Conservation (phyloP, 92 coral and sea anemone genomes). For the Nematostella vectensis region DNA sequence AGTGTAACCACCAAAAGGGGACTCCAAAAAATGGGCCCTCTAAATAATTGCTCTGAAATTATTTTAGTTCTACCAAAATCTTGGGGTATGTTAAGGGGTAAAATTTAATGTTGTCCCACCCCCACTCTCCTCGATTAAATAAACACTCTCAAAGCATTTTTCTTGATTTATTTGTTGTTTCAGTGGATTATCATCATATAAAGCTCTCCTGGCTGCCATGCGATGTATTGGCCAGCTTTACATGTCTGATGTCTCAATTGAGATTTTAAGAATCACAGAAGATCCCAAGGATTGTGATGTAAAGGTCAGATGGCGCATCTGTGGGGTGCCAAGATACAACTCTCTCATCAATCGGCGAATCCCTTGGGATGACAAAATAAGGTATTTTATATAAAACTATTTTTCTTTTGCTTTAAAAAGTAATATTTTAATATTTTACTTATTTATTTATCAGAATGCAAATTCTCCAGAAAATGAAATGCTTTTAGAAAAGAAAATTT, state of each 20-base stretch:
- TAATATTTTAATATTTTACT: background rate
- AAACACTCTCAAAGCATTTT: background rate
- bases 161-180: background rate
- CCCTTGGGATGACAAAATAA: background rate
- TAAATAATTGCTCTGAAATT: too few species aligned
- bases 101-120: background rate
- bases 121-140: background rate
- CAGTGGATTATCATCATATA: conserved; percentile 59
- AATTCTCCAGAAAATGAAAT: too few species aligned
- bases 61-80: too few species aligned
- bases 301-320: conserved; percentile 91
- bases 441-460: background rate
- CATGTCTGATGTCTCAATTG: conserved; percentile 64
- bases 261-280: conserved; percentile 79
- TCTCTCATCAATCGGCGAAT: conserved; percentile 16
- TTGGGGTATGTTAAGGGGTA: too few species aligned
- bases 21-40: too few species aligned
- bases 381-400: background rate
- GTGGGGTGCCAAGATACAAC: conserved; percentile 65
- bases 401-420: too few species aligned
- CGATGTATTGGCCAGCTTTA: conserved; percentile 28
- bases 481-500: too few species aligned
- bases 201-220: conserved; percentile 35
- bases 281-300: conserved; percentile 72
- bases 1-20: too few species aligned